Evolutionary conservation across 2,113 vertebrate genomes (phyloP), one percentile per base, ranked within the genome.

Genomic region (Ranitomeya variabilis): DNA sequence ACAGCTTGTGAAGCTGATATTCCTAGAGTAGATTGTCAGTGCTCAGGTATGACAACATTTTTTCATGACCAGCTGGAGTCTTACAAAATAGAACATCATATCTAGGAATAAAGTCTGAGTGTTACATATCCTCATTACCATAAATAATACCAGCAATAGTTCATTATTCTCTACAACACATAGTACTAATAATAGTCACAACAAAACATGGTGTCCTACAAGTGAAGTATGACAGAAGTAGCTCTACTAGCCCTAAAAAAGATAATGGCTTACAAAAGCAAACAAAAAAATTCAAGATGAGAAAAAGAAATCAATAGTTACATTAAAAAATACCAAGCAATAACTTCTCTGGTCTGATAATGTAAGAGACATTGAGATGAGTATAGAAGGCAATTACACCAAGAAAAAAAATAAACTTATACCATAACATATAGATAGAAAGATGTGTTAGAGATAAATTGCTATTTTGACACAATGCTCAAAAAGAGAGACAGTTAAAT

Each of bases 61-160:
- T 77, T 60, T 21, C 12, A 66, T 51, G 73, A 86, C 85, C 14
- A 59, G 1, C 14, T 78, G 7, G 21, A 51, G 37, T 55, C 14
- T 74, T 85, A 16, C 12, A 26, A 31, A 51, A 12, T 5, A 85
- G 15, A 18, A 51, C 76, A 74, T 77, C 73, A 77, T 86, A 74
- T 18, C 76, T 62, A 69, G 59, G 10, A 74, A 86, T 86, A 86
- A 78, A 64, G 19, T 74, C 16, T 77, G 57, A 86, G 26, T 52
- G 54, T 77, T 18, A n/a, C 37, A 78, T 23, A 23, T 51, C 21
- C 54, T 86, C 69, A 76, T 18, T 60, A 5, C 55, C 71, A 76
- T 76, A 51, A 86, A 76, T 86, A 86, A 74, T 84, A 11, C 64
- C 19, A 37, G 23, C 26, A 18, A 21, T 57, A 52, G 55, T 21